Base-by-base conservation (phyloP, 2,797 vertebrate genomes). In the Oryzias dopingdopingensis region DNA sequence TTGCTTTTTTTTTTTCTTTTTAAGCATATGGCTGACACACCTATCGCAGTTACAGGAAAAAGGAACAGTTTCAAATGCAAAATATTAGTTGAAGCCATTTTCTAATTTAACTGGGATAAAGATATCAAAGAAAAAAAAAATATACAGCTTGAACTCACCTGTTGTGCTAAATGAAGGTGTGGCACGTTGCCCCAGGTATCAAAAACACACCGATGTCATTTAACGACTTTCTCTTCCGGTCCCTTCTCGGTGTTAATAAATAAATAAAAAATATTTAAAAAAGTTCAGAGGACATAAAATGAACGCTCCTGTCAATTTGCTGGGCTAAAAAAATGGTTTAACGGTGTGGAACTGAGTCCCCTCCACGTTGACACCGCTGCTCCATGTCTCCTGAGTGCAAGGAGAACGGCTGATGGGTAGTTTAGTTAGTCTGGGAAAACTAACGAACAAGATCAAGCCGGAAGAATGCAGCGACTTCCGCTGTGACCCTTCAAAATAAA, bases 131-230 rank as follows among this genome's bases (percentile, higher is more conserved):
- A 26, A 17, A 26, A 53, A 1, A 20, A 42, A 13, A 2, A 22
- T 22, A 22, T 5, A 22, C 5, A 2, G 41, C 70, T 72, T 53
- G 0, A 1, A 51, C 84, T 57, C 89, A 93, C 92, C 92, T 93
- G 91, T 86, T 56, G 80, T 64, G 77, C 77, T 79, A 77, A 65
- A 62, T 64, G 79, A 90, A 91, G 91, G 90, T 91, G 92, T 89
- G 91, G 88, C 88, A 79, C 83, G 80, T 81, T 72, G 87, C 87
- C 86, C 63, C 57, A 75, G 85, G 85, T 89, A 74, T 90, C 81
- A 84, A 41, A 88, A 84, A 89, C 63, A 70, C 68, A 70, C 69
- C 16, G 67, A 67, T 75, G 76, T 84, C 89, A 90, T 92, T 80
- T 77, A 85, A 77, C 13, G 68, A 50, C 44, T 70, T 56, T 71